Evolutionary conservation across 2,888 invertebrate genomes (phyloP), one percentile per base, ranked within the genome.

Genomic region (Hyposoter didymator): DNA sequence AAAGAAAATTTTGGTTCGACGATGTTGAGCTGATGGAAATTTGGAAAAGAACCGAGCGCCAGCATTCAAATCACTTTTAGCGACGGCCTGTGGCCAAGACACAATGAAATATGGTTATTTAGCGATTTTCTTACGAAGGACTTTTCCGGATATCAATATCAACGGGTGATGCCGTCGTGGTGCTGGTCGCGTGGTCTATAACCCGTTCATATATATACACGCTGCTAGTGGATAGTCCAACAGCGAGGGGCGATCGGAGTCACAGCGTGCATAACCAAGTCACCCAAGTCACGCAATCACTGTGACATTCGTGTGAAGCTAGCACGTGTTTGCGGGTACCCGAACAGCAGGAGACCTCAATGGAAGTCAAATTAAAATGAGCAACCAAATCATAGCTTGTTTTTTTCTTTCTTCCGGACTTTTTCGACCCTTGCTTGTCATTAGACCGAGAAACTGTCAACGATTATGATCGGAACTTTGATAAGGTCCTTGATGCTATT

Each of bases 241-340:
- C 74, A 66, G 39, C 39, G 55, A 75, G 81, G 81, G 81, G 81
- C 69, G 81, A 81, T 69, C 74, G 81, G 74, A 81, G 81, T 74
- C 86, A 86, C 83, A 86, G 78, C 86, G 84, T 88, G 89, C 87
- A 87, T 86, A 85, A 78, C 82, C 70, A 86, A 89, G 85, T 86
- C 89, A 85, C 88, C 32, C 82, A 87, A 89, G 87, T 91, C 93
- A 93, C 92, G 93, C 92, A 93, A 93, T 93, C 93, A 92, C 90
- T 91, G 92, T 88, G 64, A 78, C 88, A 89, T 84, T 88, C 92
- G 92, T 93, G 92, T 89, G 92, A 93, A 93, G 89, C 78, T 84
- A 82, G 87, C 92, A 93, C 91, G 91, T 93, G 93, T 88, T 85
- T 87, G 87, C 89, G 89, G 91, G 90, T 91, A 81, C 55, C 66